Evolutionary conservation across 2,888 invertebrate genomes (phyloP).

Genomic region (Papilio elwesi): DNA sequence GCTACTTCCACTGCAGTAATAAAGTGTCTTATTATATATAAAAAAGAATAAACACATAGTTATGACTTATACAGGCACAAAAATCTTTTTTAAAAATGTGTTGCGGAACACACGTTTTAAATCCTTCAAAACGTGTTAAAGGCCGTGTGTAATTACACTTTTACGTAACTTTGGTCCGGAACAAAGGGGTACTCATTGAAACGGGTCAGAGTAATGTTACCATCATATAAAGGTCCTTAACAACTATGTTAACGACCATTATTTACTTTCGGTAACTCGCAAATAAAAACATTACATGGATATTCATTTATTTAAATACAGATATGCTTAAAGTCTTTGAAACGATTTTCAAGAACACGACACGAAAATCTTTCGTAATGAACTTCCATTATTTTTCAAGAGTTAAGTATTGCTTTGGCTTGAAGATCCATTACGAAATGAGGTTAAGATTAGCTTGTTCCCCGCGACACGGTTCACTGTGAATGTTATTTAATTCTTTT

Average conservation of each 20-base stretch:
- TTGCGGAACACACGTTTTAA: background rate
- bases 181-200: slow-evolving; percentile 27
- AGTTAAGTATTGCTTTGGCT: background rate
- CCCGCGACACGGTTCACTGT: slow-evolving; percentile 9
- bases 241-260: slow-evolving; percentile 26
- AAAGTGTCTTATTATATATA: too few relatives aligned
- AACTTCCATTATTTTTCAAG: slow-evolving; percentile 7
- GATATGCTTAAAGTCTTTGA: background rate
- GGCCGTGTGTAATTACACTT: slow-evolving; percentile 15
- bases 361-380: background rate
- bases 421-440: slow-evolving; percentile 28
- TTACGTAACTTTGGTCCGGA: slow-evolving; percentile 2
- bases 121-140: slow-evolving; percentile 6
- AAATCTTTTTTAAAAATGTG: background rate
- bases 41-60: too few relatives aligned
- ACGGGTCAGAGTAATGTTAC: slow-evolving; percentile 23
- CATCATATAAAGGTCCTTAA: slow-evolving; percentile 13
- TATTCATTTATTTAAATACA: too few relatives aligned
- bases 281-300: too few relatives aligned
- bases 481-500: slow-evolving; percentile 29
- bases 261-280: background rate
- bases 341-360: background rate
- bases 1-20: background rate
- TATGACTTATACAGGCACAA: background rate
- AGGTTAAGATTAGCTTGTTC: slow-evolving; percentile 31